Base-by-base conservation (phyloP, 2,888 invertebrate species). In the Eupithecia pulchellata region DNA sequence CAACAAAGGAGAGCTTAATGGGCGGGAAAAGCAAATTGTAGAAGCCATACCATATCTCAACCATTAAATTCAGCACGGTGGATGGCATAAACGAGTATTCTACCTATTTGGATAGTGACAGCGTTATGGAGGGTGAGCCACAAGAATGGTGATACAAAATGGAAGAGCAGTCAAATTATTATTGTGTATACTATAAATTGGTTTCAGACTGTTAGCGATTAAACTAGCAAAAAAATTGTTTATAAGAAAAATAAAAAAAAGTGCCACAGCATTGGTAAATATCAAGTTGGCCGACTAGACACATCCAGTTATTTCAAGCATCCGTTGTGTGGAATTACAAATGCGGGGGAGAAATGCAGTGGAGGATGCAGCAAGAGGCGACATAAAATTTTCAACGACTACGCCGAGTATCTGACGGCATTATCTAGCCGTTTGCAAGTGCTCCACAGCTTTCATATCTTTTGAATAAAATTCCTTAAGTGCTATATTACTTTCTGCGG, bases 341-440 rank as follows among this genome's bases (percentile, higher is more conserved):
- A 82, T 81, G 81, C 81, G 81, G 81, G 78, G 78, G 77, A 76
- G 83, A 81, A 83, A 78, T 87, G 89, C 88, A 89, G 85, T 82
- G 84, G 86, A 85, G 88, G 86, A 88, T 90, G 91, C 90, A 89
- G 86, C 84, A 88, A 85, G 89, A 89, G 84, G 89, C 87, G 92
- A 91, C 90, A 92, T 92, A 89, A 93, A 92, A 92, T 90, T 91
- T 91, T 91, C 92, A 92, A 91, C 89, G 90, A 91, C 87, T 87
- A 85, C 85, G 86, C 85, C 83, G 89, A 89, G 90, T 89, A 90
- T 91, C 90, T 88, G 89, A 88, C 87, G 85, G 91, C 89, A 92
- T 92, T 91, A 93, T 93, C 91, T 92, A 89, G 89, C 89, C 87
- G 89, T 91, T 91, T 89, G 91, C 88, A 85, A 91, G 89, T 89